Conservation (phyloP, 92 coral and sea anemone species). For the Montipora capitata region DNA sequence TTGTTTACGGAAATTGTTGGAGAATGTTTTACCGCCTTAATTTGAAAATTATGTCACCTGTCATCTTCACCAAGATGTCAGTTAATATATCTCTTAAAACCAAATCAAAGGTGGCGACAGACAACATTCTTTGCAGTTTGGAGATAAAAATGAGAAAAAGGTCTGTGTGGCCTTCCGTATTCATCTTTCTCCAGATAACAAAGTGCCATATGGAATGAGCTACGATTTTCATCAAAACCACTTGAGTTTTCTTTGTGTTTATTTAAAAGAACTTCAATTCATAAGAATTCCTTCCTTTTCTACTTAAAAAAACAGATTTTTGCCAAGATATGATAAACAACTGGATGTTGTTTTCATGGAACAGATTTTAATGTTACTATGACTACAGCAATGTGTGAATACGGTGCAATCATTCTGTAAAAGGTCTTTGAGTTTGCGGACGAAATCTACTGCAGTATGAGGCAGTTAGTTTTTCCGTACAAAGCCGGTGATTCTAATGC, state of each 20-base stretch:
- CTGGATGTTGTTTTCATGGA: not conserved
- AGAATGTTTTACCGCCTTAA: not conserved
- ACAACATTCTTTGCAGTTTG: not conserved
- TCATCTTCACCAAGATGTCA: not conserved
- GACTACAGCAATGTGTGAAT: not conserved
- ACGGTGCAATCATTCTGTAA: not conserved
- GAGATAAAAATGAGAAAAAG: not conserved
- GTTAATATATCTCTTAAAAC: not conserved
- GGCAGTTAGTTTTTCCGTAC: too few relatives aligned
- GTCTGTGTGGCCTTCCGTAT: not conserved
- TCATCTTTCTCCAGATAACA: not conserved
- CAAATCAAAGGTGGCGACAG: not conserved
- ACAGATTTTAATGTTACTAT: not conserved
- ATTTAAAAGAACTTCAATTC: not conserved
- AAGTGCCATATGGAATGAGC: not conserved
- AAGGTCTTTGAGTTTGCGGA: too few relatives aligned
- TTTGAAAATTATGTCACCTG: not conserved
- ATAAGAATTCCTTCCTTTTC: not conserved
- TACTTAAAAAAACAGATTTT: not conserved
- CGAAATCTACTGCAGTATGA: too few relatives aligned
- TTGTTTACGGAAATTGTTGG: not conserved
- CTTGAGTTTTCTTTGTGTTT: not conserved
- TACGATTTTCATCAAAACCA: slow-evolving; percentile 3
- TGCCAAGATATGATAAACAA: not conserved
- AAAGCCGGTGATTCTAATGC: too few relatives aligned